Percentiles rank a stretch among this genome's conserved stretches.
phyloP scores from a whole-genome alignment of 2,113 vertebrate species.

The Hyperopisus bebe region DNA sequence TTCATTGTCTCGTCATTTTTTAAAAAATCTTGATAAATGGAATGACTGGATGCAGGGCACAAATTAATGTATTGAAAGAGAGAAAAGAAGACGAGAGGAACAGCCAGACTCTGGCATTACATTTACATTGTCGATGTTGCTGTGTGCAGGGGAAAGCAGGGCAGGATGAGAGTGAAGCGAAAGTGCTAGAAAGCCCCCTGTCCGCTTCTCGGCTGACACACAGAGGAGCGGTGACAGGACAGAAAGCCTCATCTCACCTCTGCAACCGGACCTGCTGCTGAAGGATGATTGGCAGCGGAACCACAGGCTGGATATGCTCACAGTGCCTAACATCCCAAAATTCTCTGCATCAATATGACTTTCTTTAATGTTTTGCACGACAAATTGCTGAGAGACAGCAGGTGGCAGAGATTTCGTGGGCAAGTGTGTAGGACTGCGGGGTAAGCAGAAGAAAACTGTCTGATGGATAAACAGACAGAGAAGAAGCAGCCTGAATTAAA shows the following conservation, averaged over 20 bases:
- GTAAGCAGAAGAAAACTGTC: background rate
- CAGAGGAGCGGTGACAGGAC: background rate
- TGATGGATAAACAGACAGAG: background rate
- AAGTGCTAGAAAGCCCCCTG: no score
- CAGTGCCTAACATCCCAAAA: background rate
- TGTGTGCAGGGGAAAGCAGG: slow-evolving; percentile 31
- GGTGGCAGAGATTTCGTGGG: background rate
- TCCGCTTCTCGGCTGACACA: background rate
- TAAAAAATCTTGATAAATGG: background rate
- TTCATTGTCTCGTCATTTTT: background rate
- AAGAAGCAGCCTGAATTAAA: background rate
- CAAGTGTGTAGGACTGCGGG: background rate
- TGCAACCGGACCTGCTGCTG: background rate
- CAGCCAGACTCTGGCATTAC: background rate
- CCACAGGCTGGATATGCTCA: background rate
- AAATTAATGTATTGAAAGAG: background rate
- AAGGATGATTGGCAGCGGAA: background rate
- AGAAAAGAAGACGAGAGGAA: background rate
- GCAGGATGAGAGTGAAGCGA: slow-evolving; percentile 38
- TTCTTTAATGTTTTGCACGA: background rate
- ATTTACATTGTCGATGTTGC: background rate
- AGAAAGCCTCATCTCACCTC: background rate
- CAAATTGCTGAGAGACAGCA: background rate
- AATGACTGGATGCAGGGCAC: background rate
- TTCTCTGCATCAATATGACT: background rate